Conservation (phyloP, 2,113 vertebrate species). For the Dipodomys spectabilis region DNA sequence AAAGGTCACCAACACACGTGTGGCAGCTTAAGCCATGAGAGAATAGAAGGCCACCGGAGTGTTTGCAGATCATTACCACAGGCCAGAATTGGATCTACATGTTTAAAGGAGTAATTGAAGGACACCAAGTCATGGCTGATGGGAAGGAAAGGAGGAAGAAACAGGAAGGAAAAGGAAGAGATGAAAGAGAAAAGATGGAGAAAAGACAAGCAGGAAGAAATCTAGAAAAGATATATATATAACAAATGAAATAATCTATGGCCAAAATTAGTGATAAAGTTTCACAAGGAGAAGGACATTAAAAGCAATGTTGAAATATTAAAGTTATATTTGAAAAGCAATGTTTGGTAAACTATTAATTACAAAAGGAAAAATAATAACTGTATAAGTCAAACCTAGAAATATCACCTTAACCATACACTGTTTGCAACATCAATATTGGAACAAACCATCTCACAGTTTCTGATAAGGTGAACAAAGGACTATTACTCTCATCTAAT, state of each 20-base stretch:
- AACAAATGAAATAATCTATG: not conserved
- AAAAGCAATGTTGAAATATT: too few species aligned
- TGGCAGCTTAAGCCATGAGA: not conserved
- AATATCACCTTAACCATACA: not conserved
- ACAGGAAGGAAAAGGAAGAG: too few species aligned
- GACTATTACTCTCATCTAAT: not conserved
- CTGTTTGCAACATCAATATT: not conserved
- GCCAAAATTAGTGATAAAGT: not conserved
- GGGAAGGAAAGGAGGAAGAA: not conserved
- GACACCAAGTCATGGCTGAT: not conserved
- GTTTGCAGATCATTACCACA: not conserved
- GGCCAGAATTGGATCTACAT: not conserved
- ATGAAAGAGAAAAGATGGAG: too few species aligned
- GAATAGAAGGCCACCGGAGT: not conserved
- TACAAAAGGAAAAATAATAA: not conserved
- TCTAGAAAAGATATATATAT: not conserved
- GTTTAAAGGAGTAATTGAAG: not conserved
- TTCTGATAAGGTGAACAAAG: not conserved
- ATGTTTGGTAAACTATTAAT: not conserved
- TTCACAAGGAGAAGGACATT: not conserved
- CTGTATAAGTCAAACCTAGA: not conserved
- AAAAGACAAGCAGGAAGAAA: too few species aligned
- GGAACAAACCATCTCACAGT: not conserved
- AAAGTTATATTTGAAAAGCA: not conserved
- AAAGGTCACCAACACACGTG: not conserved